Percentiles rank a stretch among this genome's conserved stretches.
phyloP scores from a whole-genome alignment of 2,797 vertebrate species.

The Peromyscus aztecus region DNA sequence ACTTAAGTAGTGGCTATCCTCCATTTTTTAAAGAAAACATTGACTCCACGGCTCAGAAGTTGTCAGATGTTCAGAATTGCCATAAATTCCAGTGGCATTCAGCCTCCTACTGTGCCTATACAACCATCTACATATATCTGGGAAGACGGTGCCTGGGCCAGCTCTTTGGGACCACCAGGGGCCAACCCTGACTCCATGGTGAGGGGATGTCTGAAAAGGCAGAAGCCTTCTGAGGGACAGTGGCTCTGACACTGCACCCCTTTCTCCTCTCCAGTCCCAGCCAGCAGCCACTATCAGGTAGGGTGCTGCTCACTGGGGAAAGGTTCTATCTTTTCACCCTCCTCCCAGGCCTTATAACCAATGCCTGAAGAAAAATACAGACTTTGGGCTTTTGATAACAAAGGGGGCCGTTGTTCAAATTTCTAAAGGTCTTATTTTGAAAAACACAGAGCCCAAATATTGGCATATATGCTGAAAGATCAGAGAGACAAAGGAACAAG shows the following conservation, averaged over 20 bases:
- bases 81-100: neutral
- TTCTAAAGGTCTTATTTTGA: too few species aligned
- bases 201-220: neutral
- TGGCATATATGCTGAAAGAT: too few species aligned
- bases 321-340: neutral
- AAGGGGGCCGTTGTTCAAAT: neutral
- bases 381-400: neutral
- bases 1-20: neutral
- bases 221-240: neutral
- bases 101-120: too few species aligned
- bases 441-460: too few species aligned
- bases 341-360: neutral
- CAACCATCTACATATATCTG: neutral
- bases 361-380: neutral
- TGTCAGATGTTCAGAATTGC: neutral
- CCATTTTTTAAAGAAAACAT: neutral
- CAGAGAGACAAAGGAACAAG: too few species aligned
- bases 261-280: neutral
- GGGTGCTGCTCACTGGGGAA: neutral
- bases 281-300: neutral
- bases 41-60: neutral
- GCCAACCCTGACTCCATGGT: too few species aligned
- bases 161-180: neutral
- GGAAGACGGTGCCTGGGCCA: neutral
- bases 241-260: too few species aligned